A percentile compares a stretch with the other conserved stretches of the same genome.
Conservation (phyloP, 1,140 invertebrate genomes). For the Panagrolaimus sp. region DNA sequence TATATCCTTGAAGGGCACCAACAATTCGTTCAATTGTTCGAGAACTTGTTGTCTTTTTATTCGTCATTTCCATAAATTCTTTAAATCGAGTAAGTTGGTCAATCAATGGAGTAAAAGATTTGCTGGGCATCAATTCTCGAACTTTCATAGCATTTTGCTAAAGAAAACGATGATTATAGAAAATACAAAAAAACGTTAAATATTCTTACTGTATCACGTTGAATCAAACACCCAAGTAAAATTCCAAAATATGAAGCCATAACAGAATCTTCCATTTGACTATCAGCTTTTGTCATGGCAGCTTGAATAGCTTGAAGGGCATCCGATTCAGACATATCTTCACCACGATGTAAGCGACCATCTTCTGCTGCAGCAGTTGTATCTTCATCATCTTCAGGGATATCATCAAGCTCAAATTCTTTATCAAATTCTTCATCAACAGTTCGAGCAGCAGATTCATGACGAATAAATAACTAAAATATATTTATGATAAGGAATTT, state of each 20-base stretch:
- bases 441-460: neutral
- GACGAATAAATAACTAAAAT: slow-evolving; percentile 6
- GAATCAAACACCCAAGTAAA: slow-evolving; percentile 1
- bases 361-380: neutral
- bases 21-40: slow-evolving; percentile 8
- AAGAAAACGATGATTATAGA: neutral
- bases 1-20: neutral
- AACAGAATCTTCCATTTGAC: slow-evolving; percentile 4
- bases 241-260: slow-evolving; percentile 14
- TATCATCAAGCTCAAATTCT: neutral
- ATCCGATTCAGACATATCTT: slow-evolving; percentile 8
- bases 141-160: slow-evolving; percentile 5
- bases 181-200: neutral
- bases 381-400: neutral
- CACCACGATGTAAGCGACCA: slow-evolving; percentile 7
- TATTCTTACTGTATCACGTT: slow-evolving; percentile 9
- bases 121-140: neutral
- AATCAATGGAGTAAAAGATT: neutral
- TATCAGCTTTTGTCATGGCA: slow-evolving; percentile 3
- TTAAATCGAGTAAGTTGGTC: neutral
- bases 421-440: slow-evolving; percentile 11
- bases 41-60: slow-evolving; percentile 5
- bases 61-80: slow-evolving; percentile 13
- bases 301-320: neutral
- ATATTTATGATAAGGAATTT: neutral